Evolutionary conservation across 2,797 vertebrate genomes (phyloP), one percentile per base, ranked within the genome.

Genomic region (Anguilla obscura): DNA sequence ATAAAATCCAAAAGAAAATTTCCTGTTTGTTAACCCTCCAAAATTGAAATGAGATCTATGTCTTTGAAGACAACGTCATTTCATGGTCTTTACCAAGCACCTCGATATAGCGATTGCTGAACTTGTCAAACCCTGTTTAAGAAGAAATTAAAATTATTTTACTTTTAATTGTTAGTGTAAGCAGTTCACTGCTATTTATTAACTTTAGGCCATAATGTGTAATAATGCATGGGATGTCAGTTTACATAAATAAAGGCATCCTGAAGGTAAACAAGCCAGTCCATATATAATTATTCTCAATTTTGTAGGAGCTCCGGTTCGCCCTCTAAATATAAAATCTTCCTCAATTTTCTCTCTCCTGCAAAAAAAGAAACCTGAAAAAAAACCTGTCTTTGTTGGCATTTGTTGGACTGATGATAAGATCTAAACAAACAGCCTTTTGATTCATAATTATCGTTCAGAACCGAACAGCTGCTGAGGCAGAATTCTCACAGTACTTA

Each of bases 391-490:
- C 21, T 45, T 83, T 82, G n/a, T 87, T 83, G 18, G 76, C 36
- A 48, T 27, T 79, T 63, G 76, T 48, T 58, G 74, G 18, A 63
- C n/a, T 63, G 30, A 60, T 60, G 36, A 60, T 27, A 24, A 80
- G 33, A 33, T 58, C 14, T 40, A 80, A 80, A 60, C 30, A 80
- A 87, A 71, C n/a, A 54, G 45, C n/a, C 66, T 86, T 86, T 50
- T 86, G 85, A 86, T 71, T 71, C 21, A 24, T 56, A 87, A 87
- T 87, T 80, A 87, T 52, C 48, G 5, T 58, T 87, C 30, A 76
- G 45, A 36, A 87, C 63, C 33, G 8, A 82, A 82, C 52, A 52
- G 56, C 69, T 87, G 86, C 36, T 3, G 74, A 82, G 56, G 86
- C 76, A 82, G 74, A 58, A 83, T 80, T 87, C 36, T 82, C 54